Evolutionary conservation across 1,140 invertebrate species (phyloP).

Genomic region (Trichonephila inaurata): DNA sequence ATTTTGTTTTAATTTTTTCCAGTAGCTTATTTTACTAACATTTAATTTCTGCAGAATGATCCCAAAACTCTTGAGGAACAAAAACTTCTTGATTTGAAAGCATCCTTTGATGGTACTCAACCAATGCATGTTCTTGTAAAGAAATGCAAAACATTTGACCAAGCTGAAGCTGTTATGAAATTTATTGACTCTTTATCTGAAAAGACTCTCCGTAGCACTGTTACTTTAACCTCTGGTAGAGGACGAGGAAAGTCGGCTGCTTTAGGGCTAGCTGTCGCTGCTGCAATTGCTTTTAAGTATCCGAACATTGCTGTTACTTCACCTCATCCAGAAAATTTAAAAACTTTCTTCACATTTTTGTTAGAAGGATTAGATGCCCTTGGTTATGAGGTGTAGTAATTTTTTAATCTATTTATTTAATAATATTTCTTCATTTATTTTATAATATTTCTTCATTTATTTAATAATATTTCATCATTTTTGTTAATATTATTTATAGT

Average conservation of each 20-base stretch:
- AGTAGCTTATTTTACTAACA: not conserved
- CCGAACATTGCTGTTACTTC: slow-evolving; percentile 99
- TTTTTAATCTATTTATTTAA: not conserved
- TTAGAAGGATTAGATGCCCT: slow-evolving; percentile 97
- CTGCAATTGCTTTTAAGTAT: slow-evolving; percentile 89
- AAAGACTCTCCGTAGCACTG: slow-evolving; percentile 93
- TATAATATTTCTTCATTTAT: too few relatives aligned
- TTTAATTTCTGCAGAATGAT: slow-evolving; percentile 78
- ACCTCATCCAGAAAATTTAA: slow-evolving; percentile 98
- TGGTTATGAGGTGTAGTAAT: slow-evolving; percentile 85
- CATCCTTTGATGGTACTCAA: slow-evolving; percentile 91
- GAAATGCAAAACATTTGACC: slow-evolving; percentile 94
- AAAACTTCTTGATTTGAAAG: slow-evolving; percentile 87
- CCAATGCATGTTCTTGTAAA: slow-evolving; percentile 94
- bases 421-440: too few relatives aligned
- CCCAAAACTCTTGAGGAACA: slow-evolving; percentile 79
- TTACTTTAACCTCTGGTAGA: slow-evolving; percentile 96
- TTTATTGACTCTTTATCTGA: slow-evolving; percentile 98
- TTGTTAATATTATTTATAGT: too few relatives aligned
- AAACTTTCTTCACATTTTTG: slow-evolving; percentile 98
- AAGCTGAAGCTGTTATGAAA: slow-evolving; percentile 93
- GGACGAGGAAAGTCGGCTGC: slow-evolving; percentile 99
- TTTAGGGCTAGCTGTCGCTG: slow-evolving; percentile 93
- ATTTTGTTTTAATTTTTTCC: too few relatives aligned
- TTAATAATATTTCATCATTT: too few relatives aligned